Evolutionary conservation across 1,140 invertebrate species (phyloP), one percentile per base, ranked within the genome.

Genomic region (Diplogasteroides magnus): DNA sequence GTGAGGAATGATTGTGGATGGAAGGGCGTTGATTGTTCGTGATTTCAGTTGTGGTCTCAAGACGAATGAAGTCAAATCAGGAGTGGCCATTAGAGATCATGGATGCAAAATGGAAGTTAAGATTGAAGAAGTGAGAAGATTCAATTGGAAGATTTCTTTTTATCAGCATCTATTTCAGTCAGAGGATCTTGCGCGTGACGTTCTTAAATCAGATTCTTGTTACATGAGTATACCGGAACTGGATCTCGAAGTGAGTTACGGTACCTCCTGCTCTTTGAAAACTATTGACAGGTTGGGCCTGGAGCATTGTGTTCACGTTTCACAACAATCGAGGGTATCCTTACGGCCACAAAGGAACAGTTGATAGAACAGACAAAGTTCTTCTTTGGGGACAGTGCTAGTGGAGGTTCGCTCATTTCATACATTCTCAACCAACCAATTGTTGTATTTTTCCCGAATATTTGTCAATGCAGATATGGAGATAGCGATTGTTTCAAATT

Each of bases 171-270:
- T 19, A 23, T 71, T 77, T 55, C 37, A 77, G 74, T 32, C 69
- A 65, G 87, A 89, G 29, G 96, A 98, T 84, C 89, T 98, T 74
- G 89, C 87, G 14, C 86, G 95, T 26, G 96, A 99, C 86, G 87
- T 98, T 26, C 86, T 99, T 0, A 98, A 97, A 88, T 97, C 94
- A 1, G 95, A 98, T 79, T 97, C 92, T 0, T 96, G 94, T 83
- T 86, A 85, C 25, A 84, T 98, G 74, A 81, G 85, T 29, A 92
- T 98, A 74, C 95, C 94, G 0, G 92, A 97, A 83, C 79, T 98
- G 48, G 91, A 97, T 1, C 85, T 97, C 64, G 89, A 92, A 80
- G 89, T 48, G 6, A 48, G 6, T 11, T 11, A 48, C n/a, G n/a
- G n/a, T n/a, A n/a, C n/a, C n/a, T n/a, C n/a, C n/a, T n/a, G n/a